Percentiles rank a stretch among this genome's conserved stretches.
Conservation (phyloP, 1,140 invertebrate species). For the Hypsibius dujardini region DNA sequence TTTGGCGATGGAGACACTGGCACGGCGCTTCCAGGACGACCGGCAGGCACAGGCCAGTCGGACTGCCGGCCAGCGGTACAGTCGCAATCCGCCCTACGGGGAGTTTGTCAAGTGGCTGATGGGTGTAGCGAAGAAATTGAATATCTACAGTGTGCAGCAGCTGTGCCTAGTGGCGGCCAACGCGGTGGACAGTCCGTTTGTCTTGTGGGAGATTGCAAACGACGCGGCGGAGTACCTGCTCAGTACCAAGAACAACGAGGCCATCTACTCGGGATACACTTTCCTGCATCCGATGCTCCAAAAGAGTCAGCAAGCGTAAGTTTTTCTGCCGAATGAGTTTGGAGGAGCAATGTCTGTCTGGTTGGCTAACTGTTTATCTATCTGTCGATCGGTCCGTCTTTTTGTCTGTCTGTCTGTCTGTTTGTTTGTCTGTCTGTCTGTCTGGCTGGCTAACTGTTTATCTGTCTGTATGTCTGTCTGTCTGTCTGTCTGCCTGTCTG, state of each 20-base stretch:
- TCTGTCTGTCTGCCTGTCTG: too few species aligned
- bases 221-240: constrained; percentile 65
- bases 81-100: constrained; percentile 78
- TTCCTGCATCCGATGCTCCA: constrained; percentile 68
- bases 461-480: too few species aligned
- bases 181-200: constrained; percentile 86
- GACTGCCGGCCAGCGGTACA: constrained; percentile 75
- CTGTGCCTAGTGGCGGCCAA: constrained; percentile 85
- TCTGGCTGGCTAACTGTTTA: too few species aligned
- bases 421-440: too few species aligned
- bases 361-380: too few species aligned
- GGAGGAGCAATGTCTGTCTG: not conserved
- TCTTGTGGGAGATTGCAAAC: constrained; percentile 78
- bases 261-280: constrained; percentile 50
- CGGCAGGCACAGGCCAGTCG: constrained; percentile 79
- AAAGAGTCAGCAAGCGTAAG: constrained; percentile 88
- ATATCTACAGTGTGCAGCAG: constrained; percentile 52
- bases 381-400: too few species aligned
- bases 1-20: constrained; percentile 79
- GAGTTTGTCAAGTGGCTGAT: constrained; percentile 95
- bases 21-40: constrained; percentile 79
- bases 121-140: constrained; percentile 68
- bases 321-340: constrained; percentile 25
- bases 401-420: too few species aligned
- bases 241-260: constrained; percentile 47